phyloP scores from a whole-genome alignment of 2,113 vertebrate species.

The Marcusenius ussheri region DNA sequence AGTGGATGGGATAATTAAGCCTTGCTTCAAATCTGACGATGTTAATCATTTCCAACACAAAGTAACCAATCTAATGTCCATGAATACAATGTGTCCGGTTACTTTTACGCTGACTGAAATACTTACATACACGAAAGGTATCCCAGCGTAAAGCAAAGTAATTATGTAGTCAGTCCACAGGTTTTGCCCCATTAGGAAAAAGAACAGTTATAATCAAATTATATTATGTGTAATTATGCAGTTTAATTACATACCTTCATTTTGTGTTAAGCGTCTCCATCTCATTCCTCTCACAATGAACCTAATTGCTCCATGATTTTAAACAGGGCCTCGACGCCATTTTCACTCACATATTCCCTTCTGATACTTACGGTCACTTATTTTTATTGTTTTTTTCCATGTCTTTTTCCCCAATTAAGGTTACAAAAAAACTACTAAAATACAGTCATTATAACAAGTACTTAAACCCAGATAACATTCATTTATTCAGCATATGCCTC shows the following conservation, averaged over 20 bases:
- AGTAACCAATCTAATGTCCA: neutral
- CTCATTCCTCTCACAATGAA: neutral
- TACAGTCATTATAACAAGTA: neutral
- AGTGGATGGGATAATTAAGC: neutral
- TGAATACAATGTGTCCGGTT: neutral
- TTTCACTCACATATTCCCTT: neutral
- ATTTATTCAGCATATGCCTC: neutral
- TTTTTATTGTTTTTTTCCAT: neutral
- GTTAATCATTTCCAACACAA: neutral
- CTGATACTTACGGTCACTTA: neutral
- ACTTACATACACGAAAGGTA: neutral
- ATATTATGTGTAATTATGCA: constrained; percentile 4
- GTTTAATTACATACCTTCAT: constrained; percentile 3
- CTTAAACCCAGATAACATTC: neutral
- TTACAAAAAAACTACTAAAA: neutral
- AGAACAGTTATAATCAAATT: constrained; percentile 11
- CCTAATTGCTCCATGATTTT: neutral
- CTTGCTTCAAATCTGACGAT: neutral
- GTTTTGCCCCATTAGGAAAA: neutral
- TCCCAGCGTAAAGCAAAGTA: neutral
- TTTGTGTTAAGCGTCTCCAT: neutral
- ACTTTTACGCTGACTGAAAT: neutral
- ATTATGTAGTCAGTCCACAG: neutral
- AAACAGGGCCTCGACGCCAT: neutral
- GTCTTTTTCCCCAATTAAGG: neutral